Base-by-base conservation (phyloP, 2,888 invertebrate species). In the Stegophylla sp. region DNA sequence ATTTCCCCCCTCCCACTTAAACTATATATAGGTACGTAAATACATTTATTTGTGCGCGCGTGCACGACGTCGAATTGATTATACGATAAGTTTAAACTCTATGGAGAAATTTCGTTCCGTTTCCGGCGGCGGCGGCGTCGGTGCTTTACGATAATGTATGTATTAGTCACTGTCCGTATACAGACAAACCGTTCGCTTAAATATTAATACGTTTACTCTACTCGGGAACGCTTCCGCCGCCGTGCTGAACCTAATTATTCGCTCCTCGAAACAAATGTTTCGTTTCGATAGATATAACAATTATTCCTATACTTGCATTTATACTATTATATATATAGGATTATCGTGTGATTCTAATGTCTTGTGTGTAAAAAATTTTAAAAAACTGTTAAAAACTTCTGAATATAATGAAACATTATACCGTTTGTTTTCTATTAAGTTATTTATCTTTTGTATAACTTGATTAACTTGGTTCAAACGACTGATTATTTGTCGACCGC, bases 61-160 rank as follows among this genome's bases (percentile, higher is more conserved):
- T n/a, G n/a, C 51, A n/a, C 45, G 10, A 20, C 34, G 28, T 74
- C n/a, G 20, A 63, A 48, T 48, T 48, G 45, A 74, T 74, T 74
- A 74, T 48, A 48, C 48, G 34, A 48, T 63, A 48, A n/a, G 74
- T 59, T 34, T n/a, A 74, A 61, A n/a, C 13, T 10, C 10, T n/a
- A 34, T 23, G 23, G 26, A 61, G 45, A 45, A 28, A 63, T 74
- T 74, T 43, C 26, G 23, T 53, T 53, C 3, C 20, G 4, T 53
- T 45, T 45, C 15, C 1, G 12, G 3, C 15, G 3, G 2, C 43
- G 43, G 7, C 43, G 43, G 10, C 43, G 43, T 43, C 43, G 4
- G 43, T 10, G 12, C 13, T 9, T 71, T 53, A 23, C 53, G 41
- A 56, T 23, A 23, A 56, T 53, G 10, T 53, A 71, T 4, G n/a